phyloP scores from a whole-genome alignment of 2,113 vertebrate species.

The Hemiprocne comata region DNA sequence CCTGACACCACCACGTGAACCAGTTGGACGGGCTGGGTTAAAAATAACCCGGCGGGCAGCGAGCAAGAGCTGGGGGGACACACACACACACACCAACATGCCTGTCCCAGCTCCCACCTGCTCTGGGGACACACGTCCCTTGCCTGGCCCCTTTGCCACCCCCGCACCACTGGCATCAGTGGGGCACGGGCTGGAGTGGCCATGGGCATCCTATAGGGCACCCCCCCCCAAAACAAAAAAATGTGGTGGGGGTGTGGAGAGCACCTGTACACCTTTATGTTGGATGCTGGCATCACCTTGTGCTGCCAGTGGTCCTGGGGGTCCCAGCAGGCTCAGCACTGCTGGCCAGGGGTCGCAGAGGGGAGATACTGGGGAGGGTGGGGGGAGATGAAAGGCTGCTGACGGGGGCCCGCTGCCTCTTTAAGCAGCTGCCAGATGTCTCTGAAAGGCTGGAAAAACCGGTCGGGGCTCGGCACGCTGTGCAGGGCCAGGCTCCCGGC shows the following conservation, averaged over 20 bases:
- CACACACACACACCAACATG: background rate
- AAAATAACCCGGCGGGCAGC: slow-evolving; percentile 62
- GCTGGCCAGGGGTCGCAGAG: background rate
- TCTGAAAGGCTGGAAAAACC: slow-evolving; percentile 73
- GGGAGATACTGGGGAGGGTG: background rate
- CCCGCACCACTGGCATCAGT: background rate
- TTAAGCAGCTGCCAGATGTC: slow-evolving; percentile 73
- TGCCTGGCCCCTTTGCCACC: background rate
- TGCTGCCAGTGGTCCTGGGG: background rate
- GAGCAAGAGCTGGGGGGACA: background rate
- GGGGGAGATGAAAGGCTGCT: slow-evolving; percentile 5
- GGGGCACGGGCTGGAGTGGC: background rate
- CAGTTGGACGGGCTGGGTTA: slow-evolving; percentile 71
- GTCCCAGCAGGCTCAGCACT: fast-evolving
- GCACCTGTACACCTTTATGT: background rate
- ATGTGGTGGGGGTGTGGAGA: background rate
- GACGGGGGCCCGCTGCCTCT: slow-evolving; percentile 40
- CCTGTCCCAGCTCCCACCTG: slow-evolving; percentile 45
- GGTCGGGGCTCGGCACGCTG: slow-evolving; percentile 51
- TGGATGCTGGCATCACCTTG: background rate
- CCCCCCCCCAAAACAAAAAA: background rate
- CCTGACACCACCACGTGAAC: slow-evolving; percentile 74
- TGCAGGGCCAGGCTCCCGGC: slow-evolving; percentile 56
- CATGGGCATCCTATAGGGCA: background rate
- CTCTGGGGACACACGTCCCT: background rate